A percentile compares a stretch with the other conserved stretches of the same genome.
phyloP scores from a whole-genome alignment of 2,797 vertebrate species.

The Sparidentex hasta region DNA sequence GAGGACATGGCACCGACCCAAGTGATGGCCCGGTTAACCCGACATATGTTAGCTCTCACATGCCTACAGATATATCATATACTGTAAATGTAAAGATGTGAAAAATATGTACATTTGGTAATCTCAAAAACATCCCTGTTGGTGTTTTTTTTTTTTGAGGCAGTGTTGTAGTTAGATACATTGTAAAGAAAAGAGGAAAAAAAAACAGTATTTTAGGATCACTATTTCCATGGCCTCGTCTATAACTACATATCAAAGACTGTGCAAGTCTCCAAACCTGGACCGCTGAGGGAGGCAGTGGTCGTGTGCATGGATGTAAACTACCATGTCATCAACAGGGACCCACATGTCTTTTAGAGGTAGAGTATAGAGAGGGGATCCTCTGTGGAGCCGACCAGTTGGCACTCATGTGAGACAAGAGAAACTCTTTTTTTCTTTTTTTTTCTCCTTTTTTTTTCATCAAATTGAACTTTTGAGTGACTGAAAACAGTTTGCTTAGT shows the following conservation, averaged over 20 bases:
- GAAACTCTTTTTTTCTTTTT: slow-evolving; percentile 16
- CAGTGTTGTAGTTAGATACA: slow-evolving; percentile 79
- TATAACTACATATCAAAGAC: slow-evolving; percentile 84
- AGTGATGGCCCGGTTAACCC: slow-evolving; percentile 86
- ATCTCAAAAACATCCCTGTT: slow-evolving; percentile 89
- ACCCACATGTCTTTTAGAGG: slow-evolving; percentile 66
- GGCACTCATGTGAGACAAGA: slow-evolving; percentile 44
- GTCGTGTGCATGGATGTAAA: slow-evolving; percentile 71
- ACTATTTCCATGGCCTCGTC: slow-evolving; percentile 77
- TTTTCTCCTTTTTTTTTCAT: neutral
- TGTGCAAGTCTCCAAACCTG: slow-evolving; percentile 66
- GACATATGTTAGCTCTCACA: slow-evolving; percentile 77
- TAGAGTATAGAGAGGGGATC: slow-evolving; percentile 53
- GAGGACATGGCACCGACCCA: slow-evolving; percentile 88
- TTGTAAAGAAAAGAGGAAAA: slow-evolving; percentile 69
- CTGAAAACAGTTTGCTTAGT: slow-evolving; percentile 70
- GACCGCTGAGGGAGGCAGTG: slow-evolving; percentile 56
- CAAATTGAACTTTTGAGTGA: slow-evolving; percentile 58
- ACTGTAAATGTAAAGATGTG: slow-evolving; percentile 87
- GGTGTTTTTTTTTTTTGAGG: slow-evolving; percentile 85
- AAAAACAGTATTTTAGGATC: slow-evolving; percentile 73
- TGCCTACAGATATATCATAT: slow-evolving; percentile 82
- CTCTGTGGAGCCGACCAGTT: slow-evolving; percentile 57
- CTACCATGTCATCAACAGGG: slow-evolving; percentile 66
- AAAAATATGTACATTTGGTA: slow-evolving; percentile 94